Evolutionary conservation across 2,888 invertebrate genomes (phyloP).

Genomic region (Scaeva pyrastri): DNA sequence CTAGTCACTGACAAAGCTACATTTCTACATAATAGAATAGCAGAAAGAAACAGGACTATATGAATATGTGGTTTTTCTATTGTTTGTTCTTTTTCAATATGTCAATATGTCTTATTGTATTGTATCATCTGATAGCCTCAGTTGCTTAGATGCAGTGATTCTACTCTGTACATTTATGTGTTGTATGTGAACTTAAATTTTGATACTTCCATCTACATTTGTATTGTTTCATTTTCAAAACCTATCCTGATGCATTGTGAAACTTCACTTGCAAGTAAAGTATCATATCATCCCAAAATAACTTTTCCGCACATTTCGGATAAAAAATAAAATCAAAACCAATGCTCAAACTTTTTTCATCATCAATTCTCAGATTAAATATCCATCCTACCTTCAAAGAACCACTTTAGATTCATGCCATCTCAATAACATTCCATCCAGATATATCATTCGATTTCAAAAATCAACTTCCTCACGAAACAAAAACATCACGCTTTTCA

Average conservation of each 20-base stretch:
- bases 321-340: neutral
- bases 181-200: no score
- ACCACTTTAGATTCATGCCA: neutral
- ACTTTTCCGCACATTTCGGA: neutral
- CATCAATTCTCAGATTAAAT: conserved; percentile 13
- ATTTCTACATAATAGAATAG: no score
- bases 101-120: no score
- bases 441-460: conserved; percentile 3
- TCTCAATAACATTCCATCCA: conserved; percentile 17
- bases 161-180: no score
- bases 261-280: neutral
- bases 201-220: no score
- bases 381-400: conserved; percentile 2
- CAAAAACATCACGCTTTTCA: conserved; percentile 22
- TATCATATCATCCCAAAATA: neutral
- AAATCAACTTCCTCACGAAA: conserved; percentile 12
- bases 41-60: no score
- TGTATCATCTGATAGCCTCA: no score
- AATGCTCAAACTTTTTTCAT: conserved; percentile 28
- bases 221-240: no score
- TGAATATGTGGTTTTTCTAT: no score
- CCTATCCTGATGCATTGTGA: neutral
- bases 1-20: no score
- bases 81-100: no score
- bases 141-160: no score